phyloP scores from a whole-genome alignment of 2,113 vertebrate genomes.

The Nycticorax nycticorax region DNA sequence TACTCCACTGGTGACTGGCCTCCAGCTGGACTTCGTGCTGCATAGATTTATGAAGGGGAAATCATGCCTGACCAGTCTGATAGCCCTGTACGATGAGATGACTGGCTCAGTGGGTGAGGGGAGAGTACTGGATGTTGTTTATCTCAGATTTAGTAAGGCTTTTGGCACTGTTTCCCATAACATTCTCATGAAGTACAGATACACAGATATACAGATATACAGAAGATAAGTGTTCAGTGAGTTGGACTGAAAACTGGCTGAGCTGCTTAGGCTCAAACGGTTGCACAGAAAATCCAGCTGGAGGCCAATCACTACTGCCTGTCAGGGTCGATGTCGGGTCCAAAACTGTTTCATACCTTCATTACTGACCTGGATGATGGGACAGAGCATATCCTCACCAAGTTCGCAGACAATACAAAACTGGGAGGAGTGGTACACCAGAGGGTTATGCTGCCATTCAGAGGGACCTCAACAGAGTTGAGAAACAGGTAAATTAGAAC shows the following conservation, averaged over 20 bases:
- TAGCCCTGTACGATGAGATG: neutral
- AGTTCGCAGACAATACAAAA: neutral
- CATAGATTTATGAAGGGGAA: neutral
- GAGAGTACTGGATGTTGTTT: neutral
- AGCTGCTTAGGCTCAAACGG: neutral
- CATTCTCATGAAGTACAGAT: neutral
- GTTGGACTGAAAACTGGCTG: neutral
- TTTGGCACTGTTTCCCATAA: neutral
- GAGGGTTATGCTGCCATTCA: neutral
- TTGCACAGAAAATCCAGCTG: neutral
- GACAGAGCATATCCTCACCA: neutral
- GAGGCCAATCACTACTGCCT: neutral
- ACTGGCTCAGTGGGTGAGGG: neutral
- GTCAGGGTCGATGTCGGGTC: rapidly evolving
- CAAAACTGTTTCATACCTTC: neutral
- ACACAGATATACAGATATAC: no score
- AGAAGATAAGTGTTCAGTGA: neutral
- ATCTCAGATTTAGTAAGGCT: neutral
- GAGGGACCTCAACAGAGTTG: neutral
- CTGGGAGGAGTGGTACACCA: neutral
- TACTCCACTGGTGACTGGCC: neutral
- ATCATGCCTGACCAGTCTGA: neutral
- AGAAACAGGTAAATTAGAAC: neutral
- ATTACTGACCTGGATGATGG: neutral
- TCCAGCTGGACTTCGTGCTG: neutral